Conservation (phyloP, 2,797 vertebrate species). For the Stomatorhinus walkeri region DNA sequence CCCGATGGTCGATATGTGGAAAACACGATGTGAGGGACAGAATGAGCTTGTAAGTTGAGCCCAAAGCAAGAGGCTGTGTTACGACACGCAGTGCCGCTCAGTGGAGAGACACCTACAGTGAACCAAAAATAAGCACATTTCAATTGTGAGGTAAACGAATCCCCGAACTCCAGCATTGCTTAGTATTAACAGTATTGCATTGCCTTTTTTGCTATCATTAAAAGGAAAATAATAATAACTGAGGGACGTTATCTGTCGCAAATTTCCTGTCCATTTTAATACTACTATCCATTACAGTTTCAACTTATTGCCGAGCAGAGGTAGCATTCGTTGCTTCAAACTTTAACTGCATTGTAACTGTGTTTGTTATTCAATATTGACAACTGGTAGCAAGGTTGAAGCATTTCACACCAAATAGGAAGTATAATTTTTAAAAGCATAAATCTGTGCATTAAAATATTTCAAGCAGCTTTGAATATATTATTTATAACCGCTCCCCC, state of each 20-base stretch:
- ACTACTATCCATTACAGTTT: neutral
- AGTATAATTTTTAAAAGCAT: neutral
- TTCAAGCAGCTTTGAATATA: neutral
- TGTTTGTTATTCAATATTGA: neutral
- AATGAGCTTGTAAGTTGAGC: neutral
- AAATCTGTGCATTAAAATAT: neutral
- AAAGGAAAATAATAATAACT: neutral
- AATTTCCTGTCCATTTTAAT: neutral
- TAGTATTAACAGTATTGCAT: neutral
- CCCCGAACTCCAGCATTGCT: neutral
- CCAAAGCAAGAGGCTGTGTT: constrained; percentile 19
- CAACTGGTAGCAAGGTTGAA: neutral
- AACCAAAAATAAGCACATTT: constrained; percentile 7
- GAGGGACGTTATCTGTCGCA: neutral
- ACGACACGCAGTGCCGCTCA: constrained; percentile 45
- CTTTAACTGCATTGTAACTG: neutral
- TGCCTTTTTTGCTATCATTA: neutral
- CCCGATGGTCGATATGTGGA: constrained; percentile 25
- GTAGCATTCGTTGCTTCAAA: neutral
- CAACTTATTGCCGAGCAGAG: neutral
- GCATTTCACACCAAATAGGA: neutral
- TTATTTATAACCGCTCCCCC: neutral
- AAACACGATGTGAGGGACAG: constrained; percentile 14
- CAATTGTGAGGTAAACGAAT: neutral
- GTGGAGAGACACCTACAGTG: constrained; percentile 31